Evolutionary conservation across 2,888 invertebrate genomes (phyloP).

Genomic region (Abrostola triplasia): DNA sequence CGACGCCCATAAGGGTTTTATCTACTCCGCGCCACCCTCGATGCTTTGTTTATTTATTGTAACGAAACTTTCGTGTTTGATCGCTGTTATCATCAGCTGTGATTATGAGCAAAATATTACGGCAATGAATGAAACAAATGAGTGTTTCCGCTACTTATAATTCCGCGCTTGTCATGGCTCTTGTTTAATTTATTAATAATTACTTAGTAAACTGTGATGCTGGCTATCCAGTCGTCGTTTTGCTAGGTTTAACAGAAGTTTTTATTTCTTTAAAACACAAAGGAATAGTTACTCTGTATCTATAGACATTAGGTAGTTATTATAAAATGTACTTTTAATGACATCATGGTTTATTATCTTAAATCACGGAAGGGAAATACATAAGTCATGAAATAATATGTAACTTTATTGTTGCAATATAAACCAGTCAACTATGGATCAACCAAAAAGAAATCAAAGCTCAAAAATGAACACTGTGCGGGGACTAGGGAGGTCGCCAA

Average conservation of each 20-base stretch:
- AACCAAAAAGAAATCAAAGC: not conserved
- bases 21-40: slow-evolving; percentile 79
- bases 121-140: slow-evolving; percentile 17
- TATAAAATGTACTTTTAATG: too few relatives aligned
- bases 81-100: slow-evolving; percentile 51
- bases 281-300: too few relatives aligned
- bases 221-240: too few relatives aligned
- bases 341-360: too few relatives aligned
- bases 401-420: too few relatives aligned
- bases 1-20: slow-evolving; percentile 81
- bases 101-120: slow-evolving; percentile 48
- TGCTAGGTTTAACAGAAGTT: too few relatives aligned
- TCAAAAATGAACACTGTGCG: not conserved
- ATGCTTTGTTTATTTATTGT: slow-evolving; percentile 81
- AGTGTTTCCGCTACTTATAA: slow-evolving; percentile 1
- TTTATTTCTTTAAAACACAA: too few relatives aligned
- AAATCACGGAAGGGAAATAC: too few relatives aligned
- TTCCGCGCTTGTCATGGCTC: not conserved
- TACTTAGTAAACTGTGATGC: not conserved
- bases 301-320: too few relatives aligned
- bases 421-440: too few relatives aligned
- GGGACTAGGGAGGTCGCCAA: not conserved
- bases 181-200: slow-evolving; percentile 1
- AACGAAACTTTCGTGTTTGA: slow-evolving; percentile 63
- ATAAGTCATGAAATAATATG: too few relatives aligned